A percentile compares a stretch with the other conserved stretches of the same genome.
phyloP scores from a whole-genome alignment of 1,140 invertebrate genomes.

The Orius insidiosus region DNA sequence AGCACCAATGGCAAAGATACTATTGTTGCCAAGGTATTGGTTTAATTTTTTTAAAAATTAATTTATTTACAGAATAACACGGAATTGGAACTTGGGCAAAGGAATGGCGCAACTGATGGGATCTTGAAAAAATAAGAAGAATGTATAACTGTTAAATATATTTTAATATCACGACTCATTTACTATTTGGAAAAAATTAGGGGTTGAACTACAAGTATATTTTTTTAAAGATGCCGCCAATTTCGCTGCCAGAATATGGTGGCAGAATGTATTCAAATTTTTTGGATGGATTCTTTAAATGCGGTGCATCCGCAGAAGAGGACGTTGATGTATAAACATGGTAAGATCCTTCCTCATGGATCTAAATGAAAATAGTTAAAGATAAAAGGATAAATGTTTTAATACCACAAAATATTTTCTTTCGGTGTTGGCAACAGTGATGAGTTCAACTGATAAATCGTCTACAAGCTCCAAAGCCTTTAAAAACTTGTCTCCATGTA shows the following conservation, averaged over 20 bases:
- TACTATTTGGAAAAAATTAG: no score
- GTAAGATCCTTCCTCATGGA: no score
- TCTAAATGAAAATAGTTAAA: no score
- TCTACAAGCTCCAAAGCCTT: constrained; percentile 3
- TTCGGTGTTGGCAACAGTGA: constrained; percentile 3
- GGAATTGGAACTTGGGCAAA: constrained; percentile 20
- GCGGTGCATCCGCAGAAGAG: no score
- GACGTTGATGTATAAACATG: no score
- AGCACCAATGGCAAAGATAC: constrained; percentile 51
- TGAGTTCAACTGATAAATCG: constrained; percentile 4
- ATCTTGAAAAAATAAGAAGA: constrained; percentile 21
- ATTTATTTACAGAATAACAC: constrained; percentile 17
- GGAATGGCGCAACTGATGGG: constrained; percentile 20
- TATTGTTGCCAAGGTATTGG: constrained; percentile 40
- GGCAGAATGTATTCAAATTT: no score
- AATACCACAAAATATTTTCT: background rate
- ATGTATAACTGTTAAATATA: constrained; percentile 22
- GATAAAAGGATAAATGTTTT: no score
- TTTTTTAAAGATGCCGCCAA: no score
- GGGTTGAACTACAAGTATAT: no score
- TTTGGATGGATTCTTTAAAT: no score
- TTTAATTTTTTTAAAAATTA: background rate
- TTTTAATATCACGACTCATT: no score
- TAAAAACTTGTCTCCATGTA: background rate
- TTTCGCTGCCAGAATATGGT: no score